A percentile compares a stretch with the other conserved stretches of the same genome.
Evolutionary conservation across 2,797 vertebrate species (phyloP).

Genomic region (Falco columbarius): DNA sequence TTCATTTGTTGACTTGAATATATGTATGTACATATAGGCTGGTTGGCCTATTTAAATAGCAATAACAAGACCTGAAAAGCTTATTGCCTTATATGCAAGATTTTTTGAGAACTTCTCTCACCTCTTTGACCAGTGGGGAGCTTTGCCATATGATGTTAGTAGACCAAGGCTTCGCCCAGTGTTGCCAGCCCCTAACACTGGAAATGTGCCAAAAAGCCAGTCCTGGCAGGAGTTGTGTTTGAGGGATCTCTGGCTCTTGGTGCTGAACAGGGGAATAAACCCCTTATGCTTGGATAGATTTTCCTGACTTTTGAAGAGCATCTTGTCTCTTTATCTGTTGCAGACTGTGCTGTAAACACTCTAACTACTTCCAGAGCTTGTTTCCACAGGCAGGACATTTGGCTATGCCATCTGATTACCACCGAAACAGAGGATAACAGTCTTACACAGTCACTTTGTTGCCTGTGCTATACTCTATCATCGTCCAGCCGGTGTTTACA

Average conservation of each 20-base stretch:
- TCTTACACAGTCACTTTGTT: not conserved
- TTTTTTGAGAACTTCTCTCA: not conserved
- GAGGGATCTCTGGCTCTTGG: not conserved
- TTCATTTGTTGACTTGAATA: not conserved
- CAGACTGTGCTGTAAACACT: constrained; percentile 60
- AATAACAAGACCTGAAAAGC: not conserved
- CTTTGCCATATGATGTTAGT: not conserved
- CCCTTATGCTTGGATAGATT: fast-evolving
- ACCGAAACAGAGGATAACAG: not conserved
- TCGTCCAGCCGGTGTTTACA: not conserved
- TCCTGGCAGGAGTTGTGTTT: not conserved
- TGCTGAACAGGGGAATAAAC: not conserved
- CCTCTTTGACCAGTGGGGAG: not conserved
- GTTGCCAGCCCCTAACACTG: not conserved
- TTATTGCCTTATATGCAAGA: not conserved
- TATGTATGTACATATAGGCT: not conserved
- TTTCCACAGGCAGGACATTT: constrained; percentile 53
- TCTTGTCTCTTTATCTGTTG: constrained; percentile 63
- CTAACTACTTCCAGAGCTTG: constrained; percentile 59
- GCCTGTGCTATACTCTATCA: not conserved
- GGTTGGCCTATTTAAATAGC: not conserved
- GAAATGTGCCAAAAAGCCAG: not conserved
- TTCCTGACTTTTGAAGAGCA: constrained; percentile 38
- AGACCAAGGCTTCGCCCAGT: not conserved
- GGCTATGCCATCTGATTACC: constrained; percentile 1